These are phyloP conservation scores for Rhinoderma darwinii DNA, from an alignment of 2,113 vertebrate species.

Conservation along the genomic window DNA sequence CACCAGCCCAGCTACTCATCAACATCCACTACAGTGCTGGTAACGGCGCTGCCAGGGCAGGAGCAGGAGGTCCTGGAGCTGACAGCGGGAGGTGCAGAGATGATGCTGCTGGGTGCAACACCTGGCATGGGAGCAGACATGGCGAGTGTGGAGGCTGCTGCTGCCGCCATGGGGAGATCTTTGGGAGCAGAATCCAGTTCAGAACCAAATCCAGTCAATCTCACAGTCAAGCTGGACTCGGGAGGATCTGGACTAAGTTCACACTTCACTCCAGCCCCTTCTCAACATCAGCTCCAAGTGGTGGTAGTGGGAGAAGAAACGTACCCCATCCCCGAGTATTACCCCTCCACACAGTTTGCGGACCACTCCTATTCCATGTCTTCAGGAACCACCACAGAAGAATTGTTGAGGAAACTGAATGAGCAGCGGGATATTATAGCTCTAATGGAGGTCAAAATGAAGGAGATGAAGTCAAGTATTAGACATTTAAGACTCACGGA, in stretches of 20 bases:
- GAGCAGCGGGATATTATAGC: constrained; percentile 97
- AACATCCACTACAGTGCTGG: constrained; percentile 59
- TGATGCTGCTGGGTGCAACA: constrained; percentile 67
- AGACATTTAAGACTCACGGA: constrained; percentile 89
- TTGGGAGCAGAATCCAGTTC: constrained; percentile 66
- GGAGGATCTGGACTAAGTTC: constrained; percentile 62
- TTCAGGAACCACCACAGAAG: constrained; percentile 91
- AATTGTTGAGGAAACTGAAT: constrained; percentile 93
- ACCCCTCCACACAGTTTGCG: constrained; percentile 68
- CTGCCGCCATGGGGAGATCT: constrained; percentile 11
- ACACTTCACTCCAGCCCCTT: constrained; percentile 62
- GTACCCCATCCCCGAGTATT: constrained; percentile 67
- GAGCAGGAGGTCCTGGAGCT: constrained; percentile 64
- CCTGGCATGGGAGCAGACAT: constrained; percentile 69
- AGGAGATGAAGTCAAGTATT: constrained; percentile 97
- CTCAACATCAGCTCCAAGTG: constrained; percentile 63
- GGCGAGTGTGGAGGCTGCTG: constrained; percentile 63
- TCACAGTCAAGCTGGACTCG: constrained; percentile 78
- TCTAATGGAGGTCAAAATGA: constrained; percentile 98
- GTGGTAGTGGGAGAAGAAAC: constrained; percentile 70
- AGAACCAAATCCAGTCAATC: constrained; percentile 84
- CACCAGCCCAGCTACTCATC: constrained; percentile 68
- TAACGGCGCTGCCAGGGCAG: constrained; percentile 69
- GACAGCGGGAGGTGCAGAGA: constrained; percentile 66
- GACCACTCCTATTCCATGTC: constrained; percentile 96